Evolutionary conservation across 2,888 invertebrate genomes (phyloP).

Genomic region (Caenorhabditis doughertyi): DNA sequence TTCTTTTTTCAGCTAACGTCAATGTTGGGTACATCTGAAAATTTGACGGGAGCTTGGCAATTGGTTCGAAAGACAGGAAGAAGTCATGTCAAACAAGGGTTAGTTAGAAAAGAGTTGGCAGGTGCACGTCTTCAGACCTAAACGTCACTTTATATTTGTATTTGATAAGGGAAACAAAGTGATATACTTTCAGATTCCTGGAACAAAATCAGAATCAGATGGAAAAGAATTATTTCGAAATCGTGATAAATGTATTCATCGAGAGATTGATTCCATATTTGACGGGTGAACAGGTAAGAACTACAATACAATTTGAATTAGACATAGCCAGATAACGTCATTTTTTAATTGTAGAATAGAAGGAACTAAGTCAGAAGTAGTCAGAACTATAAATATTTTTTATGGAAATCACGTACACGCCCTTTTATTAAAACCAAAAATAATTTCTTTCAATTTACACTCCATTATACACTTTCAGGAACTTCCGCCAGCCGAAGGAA

Average conservation of each 20-base stretch:
- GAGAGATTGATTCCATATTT: constrained; percentile 78
- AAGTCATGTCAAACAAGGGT: constrained; percentile 74
- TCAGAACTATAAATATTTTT: too few species aligned
- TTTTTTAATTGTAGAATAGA: neutral
- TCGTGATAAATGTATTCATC: constrained; percentile 78
- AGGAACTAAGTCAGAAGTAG: too few species aligned
- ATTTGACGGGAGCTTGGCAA: constrained; percentile 82
- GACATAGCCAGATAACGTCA: neutral
- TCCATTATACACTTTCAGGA: constrained; percentile 62
- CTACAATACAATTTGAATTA: neutral
- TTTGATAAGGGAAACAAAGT: neutral
- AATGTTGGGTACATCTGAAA: constrained; percentile 82
- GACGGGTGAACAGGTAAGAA: constrained; percentile 78
- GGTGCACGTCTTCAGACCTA: constrained; percentile 17
- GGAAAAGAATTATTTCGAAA: constrained; percentile 81
- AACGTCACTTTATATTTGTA: constrained; percentile 4
- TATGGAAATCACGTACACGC: too few species aligned
- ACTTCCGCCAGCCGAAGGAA: constrained; percentile 65
- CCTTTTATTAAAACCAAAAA: too few species aligned
- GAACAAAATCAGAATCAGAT: constrained; percentile 81
- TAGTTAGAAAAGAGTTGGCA: constrained; percentile 7
- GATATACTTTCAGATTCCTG: constrained; percentile 73
- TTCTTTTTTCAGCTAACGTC: constrained; percentile 75
- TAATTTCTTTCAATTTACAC: too few species aligned
- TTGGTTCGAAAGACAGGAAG: constrained; percentile 81